Base-by-base conservation (phyloP, 2,113 vertebrate genomes). In the Gymnorhina tibicen region DNA sequence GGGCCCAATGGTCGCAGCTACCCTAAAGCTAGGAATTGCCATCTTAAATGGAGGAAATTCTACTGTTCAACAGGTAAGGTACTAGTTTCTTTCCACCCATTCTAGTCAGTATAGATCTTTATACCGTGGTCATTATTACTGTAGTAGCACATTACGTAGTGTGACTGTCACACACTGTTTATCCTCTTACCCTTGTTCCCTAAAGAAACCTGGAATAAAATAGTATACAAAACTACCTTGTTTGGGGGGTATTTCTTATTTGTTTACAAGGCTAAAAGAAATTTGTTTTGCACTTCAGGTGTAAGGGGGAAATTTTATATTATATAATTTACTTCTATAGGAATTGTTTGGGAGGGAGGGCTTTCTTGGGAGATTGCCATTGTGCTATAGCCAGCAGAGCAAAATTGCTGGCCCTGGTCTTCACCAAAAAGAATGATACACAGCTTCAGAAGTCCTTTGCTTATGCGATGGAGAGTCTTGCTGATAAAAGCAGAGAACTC, bases 41-140 rank as follows among this genome's bases (percentile, higher is more conserved):
- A 98, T 99, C 55, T 98, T 99, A 82, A 99, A 99, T 91, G 99
- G 99, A 79, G 99, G 99, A 89, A 99, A 99, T 97, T 99, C 99
- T 15, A 99, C 99, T 1, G 99, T 99, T 16, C 99, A 99, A 55
- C 99, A 99, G 99, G 99, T 99, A 97, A 77, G 22, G 1, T 53
- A 53, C 18, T 73, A 7, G 26, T 89, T 87, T 60, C 21, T 91
- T 93, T 85, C 62, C 26, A 64, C 10, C 20, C 17, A 2, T 91
- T 87, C 6, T 81, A 49, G 11, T 69, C 53, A 39, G 20, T 46
- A 28, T 26, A 62, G 13, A 6, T 62, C n/a, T 83, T 62, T 42
- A 30, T 76, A 63, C 9, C 2, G 9, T 33, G 22, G 12, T 68
- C 3, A 7, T 86, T 67, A 16, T 75, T 79, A 41, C 6, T 64